A percentile compares a stretch with the other conserved stretches of the same genome.
These are phyloP conservation scores for Stenoptilia bipunctidactyla DNA, from an alignment of 2,888 invertebrate genomes.

Conservation along the genomic window DNA sequence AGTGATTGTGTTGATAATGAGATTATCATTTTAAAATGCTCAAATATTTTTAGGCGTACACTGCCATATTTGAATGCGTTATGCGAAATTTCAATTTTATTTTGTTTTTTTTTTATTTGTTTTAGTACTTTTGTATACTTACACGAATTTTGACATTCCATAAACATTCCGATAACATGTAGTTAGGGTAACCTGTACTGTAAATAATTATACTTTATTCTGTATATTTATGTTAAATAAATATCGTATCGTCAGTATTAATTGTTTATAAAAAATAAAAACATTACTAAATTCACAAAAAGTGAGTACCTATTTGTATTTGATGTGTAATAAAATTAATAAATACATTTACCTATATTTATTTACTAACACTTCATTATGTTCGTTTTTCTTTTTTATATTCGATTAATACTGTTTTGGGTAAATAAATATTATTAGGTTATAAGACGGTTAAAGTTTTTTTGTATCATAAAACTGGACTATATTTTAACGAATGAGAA, in stretches of 20 bases:
- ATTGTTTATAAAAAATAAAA: conserved; percentile 17
- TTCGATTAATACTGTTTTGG: conserved; percentile 28
- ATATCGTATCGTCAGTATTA: conserved; percentile 39
- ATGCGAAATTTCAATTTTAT: conserved; percentile 17
- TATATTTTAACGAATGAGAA: conserved; percentile 34
- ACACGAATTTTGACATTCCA: conserved; percentile 19
- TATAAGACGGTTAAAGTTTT: conserved; percentile 31
- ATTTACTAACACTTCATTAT: conserved; percentile 26
- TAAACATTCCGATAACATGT: conserved; percentile 37
- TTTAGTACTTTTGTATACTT: conserved; percentile 4
- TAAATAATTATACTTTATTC: conserved; percentile 15
- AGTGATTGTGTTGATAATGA: conserved; percentile 68
- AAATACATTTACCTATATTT: conserved; percentile 27
- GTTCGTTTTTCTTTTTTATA: conserved; percentile 5
- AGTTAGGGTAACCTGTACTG: conserved; percentile 39
- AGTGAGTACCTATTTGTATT: no score
- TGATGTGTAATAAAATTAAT: conserved; percentile 15
- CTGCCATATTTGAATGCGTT: conserved; percentile 47
- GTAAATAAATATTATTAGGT: conserved; percentile 28
- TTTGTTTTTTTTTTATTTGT: conserved; percentile 3
- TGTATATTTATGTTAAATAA: conserved; percentile 46
- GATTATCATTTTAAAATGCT: conserved; percentile 53
- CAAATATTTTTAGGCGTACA: conserved; percentile 60
- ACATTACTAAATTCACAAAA: not conserved
- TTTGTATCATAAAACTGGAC: conserved; percentile 56